phyloP scores from a whole-genome alignment of 1,140 invertebrate species.

The Musca vetustissima region DNA sequence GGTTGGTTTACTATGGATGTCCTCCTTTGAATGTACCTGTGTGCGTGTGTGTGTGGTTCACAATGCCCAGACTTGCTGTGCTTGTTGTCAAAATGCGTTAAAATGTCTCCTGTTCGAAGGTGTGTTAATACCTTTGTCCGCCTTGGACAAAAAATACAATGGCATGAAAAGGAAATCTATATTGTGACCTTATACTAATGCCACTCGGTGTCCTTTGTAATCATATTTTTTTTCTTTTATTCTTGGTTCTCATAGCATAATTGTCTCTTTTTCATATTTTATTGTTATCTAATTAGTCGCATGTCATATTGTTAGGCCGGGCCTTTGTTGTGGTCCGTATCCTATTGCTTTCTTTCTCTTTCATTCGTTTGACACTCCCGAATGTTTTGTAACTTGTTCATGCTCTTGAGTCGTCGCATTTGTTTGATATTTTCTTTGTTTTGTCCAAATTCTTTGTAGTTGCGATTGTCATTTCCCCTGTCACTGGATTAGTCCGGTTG shows the following conservation, averaged over 20 bases:
- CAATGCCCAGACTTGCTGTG: not conserved
- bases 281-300: conserved; percentile 25
- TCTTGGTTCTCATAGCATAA: not conserved
- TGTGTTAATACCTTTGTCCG: conserved; percentile 1
- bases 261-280: conserved; percentile 25
- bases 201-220: too few species aligned
- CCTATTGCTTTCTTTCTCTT: not conserved
- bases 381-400: conserved; percentile 9
- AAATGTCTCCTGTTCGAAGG: conserved; percentile 11
- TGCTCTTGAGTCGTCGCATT: not conserved
- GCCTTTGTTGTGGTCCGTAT: not conserved
- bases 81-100: conserved; percentile 27
- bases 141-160: too few species aligned
- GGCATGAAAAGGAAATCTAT: too few species aligned
- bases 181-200: too few species aligned
- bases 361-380: not conserved
- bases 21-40: not conserved
- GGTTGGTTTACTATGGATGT: not conserved
- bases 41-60: not conserved
- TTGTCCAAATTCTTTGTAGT: not conserved
- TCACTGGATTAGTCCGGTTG: conserved; percentile 20
- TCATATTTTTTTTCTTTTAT: too few species aligned
- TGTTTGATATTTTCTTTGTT: conserved; percentile 9
- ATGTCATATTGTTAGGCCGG: conserved; percentile 10
- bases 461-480: not conserved